Evolutionary conservation across 2,113 vertebrate genomes (phyloP), one percentile per base, ranked within the genome.

Genomic region (Macquaria australasica): DNA sequence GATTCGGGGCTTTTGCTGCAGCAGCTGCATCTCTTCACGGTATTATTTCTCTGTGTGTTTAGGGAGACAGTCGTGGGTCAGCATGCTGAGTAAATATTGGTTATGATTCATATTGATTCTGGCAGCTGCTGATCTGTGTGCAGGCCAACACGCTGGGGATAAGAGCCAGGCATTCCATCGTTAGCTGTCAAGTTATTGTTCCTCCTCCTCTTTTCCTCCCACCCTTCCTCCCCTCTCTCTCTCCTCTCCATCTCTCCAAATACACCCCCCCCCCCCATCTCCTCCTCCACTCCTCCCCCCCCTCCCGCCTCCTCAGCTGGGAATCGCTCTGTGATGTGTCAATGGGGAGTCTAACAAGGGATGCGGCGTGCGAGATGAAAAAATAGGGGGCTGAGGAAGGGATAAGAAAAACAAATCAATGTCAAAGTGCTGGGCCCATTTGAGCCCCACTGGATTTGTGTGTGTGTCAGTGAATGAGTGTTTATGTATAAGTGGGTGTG

Each of bases 91-190:
- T 93, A 94, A 94, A 95, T 94, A 94, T 95, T 93, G 93, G 91
- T 94, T 93, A 93, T 94, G 94, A 94, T 92, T 92, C 91, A 90
- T 93, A 95, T 94, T 93, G 93, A 94, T 91, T 93, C 79, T 95
- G 94, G 92, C 94, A 94, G 93, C 93, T 90, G 92, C 92, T 93
- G 90, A 92, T 94, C 88, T 88, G 88, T 92, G 93, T 83, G 80
- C 86, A 90, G 93, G 90, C 90, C 89, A 87, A 55, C 87, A 89
- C 89, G 51, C 86, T 53, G 88, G 90, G 90, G 93, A 93, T 79
- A 74, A 77, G 78, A 94, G 86, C 85, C 90, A 91, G 89, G 90
- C 92, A 94, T 95, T 94, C 94, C 93, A 93, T 93, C 86, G 92
- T 91, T 87, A 86, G 91, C 93, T 91, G 92, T 94, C 94, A 92